Evolutionary conservation across 2,113 vertebrate species (phyloP).

Genomic region (Beaufortia kweichowensis): DNA sequence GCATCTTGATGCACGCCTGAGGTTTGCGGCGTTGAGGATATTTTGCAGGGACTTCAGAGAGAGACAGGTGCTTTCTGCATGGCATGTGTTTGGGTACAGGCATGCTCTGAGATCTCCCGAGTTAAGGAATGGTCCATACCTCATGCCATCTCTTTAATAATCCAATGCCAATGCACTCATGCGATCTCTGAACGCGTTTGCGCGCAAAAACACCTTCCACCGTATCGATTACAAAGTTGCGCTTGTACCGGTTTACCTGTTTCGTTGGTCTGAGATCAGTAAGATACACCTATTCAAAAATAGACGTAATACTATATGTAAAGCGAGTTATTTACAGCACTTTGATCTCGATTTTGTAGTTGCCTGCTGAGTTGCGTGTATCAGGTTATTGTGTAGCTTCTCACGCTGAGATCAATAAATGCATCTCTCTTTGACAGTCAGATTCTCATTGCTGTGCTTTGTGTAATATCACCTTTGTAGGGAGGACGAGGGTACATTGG

Average conservation of each 20-base stretch:
- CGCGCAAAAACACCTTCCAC: neutral
- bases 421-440: conserved; percentile 3
- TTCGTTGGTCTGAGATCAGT: neutral
- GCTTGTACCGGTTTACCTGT: neutral
- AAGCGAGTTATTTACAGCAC: neutral
- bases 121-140: conserved; percentile 41
- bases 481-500: neutral
- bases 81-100: conserved; percentile 45
- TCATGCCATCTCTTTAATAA: conserved; percentile 20
- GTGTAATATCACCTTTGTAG: neutral
- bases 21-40: conserved; percentile 45
- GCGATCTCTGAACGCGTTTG: conserved; percentile 1
- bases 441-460: neutral
- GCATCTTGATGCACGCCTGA: conserved; percentile 43
- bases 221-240: conserved; percentile 4
- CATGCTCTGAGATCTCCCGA: conserved; percentile 36
- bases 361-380: conserved; percentile 1
- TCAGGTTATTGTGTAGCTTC: conserved; percentile 11
- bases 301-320: too few species aligned
- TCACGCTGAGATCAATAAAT: neutral
- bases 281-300: too few species aligned
- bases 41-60: conserved; percentile 39
- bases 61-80: conserved; percentile 49
- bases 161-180: neutral
- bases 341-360: neutral